Evolutionary conservation across 2,797 vertebrate species (phyloP).

Genomic region (Argyrosomus regius): DNA sequence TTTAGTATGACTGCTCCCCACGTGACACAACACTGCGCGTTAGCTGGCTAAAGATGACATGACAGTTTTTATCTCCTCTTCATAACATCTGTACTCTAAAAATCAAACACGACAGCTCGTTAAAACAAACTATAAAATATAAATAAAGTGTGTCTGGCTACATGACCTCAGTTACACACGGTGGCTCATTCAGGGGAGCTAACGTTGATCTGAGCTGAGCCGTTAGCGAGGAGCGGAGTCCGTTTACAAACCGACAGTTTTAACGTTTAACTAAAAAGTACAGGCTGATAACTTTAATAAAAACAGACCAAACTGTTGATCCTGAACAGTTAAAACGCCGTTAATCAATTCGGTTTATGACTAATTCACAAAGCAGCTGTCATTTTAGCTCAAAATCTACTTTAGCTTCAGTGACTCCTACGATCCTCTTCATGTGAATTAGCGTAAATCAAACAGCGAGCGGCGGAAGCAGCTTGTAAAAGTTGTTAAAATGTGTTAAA

Average conservation of each 20-base stretch:
- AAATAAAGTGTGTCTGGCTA: not conserved
- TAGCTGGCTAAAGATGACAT: conserved; percentile 52
- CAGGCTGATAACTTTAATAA: accelerated
- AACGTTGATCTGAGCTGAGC: conserved; percentile 13
- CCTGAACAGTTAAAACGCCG: accelerated
- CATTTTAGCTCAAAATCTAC: not conserved
- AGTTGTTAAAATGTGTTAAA: not conserved
- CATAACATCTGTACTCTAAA: not conserved
- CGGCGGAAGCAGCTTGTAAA: not conserved
- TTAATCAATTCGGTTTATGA: conserved; percentile 2
- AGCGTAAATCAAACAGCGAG: not conserved
- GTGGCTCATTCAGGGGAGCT: not conserved
- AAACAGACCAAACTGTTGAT: accelerated
- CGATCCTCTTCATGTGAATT: too few relatives aligned
- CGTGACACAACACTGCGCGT: not conserved
- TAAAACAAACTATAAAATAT: not conserved
- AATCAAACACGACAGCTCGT: not conserved
- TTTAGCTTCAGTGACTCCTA: not conserved
- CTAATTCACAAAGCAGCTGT: accelerated
- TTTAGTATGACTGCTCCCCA: not conserved
- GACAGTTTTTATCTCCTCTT: conserved; percentile 38
- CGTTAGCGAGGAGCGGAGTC: not conserved
- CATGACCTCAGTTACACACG: accelerated
- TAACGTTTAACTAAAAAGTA: accelerated
- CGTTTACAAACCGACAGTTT: not conserved